These are phyloP conservation scores for Tinea semifulvella DNA, from an alignment of 2,888 invertebrate genomes.

Conservation along the genomic window DNA sequence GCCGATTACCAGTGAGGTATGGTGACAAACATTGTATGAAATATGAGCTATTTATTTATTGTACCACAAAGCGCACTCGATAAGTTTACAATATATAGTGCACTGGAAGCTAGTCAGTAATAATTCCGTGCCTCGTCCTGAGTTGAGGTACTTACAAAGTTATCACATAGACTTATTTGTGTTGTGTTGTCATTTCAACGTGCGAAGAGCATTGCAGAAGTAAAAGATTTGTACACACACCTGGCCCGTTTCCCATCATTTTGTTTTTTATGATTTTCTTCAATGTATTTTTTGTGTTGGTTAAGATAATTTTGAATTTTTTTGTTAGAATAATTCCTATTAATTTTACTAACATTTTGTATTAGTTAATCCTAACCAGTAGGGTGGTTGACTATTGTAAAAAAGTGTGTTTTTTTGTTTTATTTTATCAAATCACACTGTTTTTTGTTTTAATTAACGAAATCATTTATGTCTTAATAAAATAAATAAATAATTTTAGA, in stretches of 20 bases:
- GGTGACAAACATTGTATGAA: constrained; percentile 1
- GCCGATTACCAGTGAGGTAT: constrained; percentile 4
- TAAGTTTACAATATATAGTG: constrained; percentile 39
- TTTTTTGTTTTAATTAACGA: no score
- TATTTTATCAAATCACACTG: constrained; percentile 22
- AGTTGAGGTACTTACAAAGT: constrained; percentile 23
- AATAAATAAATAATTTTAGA: no score
- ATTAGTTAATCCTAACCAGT: constrained; percentile 38
- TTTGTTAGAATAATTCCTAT: constrained; percentile 53
- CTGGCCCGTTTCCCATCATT: constrained; percentile 31
- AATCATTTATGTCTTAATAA: no score
- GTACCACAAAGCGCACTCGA: constrained; percentile 3
- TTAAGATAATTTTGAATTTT: constrained; percentile 32
- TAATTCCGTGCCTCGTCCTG: constrained; percentile 41
- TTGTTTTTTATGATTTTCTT: constrained; percentile 27
- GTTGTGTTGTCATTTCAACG: constrained; percentile 47
- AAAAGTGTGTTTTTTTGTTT: constrained; percentile 39
- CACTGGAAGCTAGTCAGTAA: constrained; percentile 60
- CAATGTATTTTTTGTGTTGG: constrained; percentile 25
- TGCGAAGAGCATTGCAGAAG: constrained; percentile 12
- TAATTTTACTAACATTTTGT: constrained; percentile 43
- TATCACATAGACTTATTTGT: constrained; percentile 25
- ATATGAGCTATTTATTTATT: constrained; percentile 8
- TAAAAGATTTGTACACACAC: constrained; percentile 21
- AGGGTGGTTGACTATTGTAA: no score